These are phyloP conservation scores for Hemichromis elongatus DNA, from an alignment of 2,113 vertebrate genomes.

Conservation along the genomic window DNA sequence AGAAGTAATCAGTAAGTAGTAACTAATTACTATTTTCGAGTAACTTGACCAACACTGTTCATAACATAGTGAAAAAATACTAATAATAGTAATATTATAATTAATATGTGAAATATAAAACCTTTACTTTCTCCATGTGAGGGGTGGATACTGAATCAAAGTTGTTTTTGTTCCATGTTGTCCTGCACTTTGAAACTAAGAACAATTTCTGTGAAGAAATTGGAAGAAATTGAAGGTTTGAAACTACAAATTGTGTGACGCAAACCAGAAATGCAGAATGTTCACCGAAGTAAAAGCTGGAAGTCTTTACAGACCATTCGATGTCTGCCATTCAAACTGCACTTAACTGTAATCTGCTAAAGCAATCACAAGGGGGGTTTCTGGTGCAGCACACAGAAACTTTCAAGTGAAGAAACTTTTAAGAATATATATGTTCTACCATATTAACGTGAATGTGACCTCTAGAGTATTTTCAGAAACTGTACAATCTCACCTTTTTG, in stretches of 20 bases:
- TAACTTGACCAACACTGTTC: background rate
- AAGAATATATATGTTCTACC: background rate
- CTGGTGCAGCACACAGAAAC: background rate
- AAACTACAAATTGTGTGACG: too few species aligned
- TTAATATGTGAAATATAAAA: too few species aligned
- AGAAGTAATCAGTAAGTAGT: background rate
- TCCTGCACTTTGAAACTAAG: too few species aligned
- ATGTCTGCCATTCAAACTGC: background rate
- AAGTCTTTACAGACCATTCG: background rate
- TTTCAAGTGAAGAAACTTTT: background rate
- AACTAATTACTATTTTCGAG: background rate
- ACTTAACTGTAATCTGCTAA: background rate
- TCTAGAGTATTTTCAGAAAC: background rate
- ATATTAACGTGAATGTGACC: background rate
- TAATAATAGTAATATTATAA: too few species aligned
- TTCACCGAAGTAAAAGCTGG: too few species aligned
- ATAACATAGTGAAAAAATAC: background rate
- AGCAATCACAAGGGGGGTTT: background rate
- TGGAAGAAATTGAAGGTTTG: too few species aligned
- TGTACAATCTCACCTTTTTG: background rate
- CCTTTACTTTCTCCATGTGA: too few species aligned
- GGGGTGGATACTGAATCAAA: background rate
- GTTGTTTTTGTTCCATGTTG: too few species aligned
- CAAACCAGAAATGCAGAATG: too few species aligned
- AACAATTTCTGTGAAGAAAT: too few species aligned